Conservation (phyloP, 1,140 invertebrate species). For the Heliconius hewitsoni region DNA sequence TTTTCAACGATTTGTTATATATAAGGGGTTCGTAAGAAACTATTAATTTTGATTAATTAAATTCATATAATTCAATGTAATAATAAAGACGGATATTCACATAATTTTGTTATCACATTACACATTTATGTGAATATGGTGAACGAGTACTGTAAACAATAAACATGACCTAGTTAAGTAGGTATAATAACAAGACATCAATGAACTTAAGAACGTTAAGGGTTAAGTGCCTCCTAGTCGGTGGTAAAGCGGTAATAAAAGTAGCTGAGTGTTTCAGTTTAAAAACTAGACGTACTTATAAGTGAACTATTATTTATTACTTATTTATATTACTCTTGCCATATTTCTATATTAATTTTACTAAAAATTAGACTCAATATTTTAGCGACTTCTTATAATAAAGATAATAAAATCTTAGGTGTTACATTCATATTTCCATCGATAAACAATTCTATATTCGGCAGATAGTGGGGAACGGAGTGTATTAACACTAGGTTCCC, state of each 20-base stretch:
- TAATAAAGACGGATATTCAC: no score
- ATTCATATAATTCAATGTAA: no score
- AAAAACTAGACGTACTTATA: background rate
- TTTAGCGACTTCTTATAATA: no score
- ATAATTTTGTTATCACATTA: background rate
- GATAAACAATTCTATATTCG: no score
- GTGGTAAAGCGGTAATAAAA: background rate
- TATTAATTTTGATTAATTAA: no score
- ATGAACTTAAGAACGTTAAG: slow-evolving; percentile 5
- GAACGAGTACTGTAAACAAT: background rate
- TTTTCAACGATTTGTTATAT: no score
- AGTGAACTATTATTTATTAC: background rate
- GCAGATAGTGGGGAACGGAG: no score
- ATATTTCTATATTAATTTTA: background rate
- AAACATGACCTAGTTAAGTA: background rate
- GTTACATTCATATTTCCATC: no score
- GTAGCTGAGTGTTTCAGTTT: background rate
- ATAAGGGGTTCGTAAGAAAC: no score
- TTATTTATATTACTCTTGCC: background rate
- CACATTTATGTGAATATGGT: background rate
- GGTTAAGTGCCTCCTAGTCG: background rate
- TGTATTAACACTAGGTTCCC: no score
- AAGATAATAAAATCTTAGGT: no score
- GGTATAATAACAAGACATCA: background rate
- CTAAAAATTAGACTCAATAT: no score